These are phyloP conservation scores for Malthinus flaveolus DNA, from an alignment of 2,888 invertebrate species.

Conservation along the genomic window DNA sequence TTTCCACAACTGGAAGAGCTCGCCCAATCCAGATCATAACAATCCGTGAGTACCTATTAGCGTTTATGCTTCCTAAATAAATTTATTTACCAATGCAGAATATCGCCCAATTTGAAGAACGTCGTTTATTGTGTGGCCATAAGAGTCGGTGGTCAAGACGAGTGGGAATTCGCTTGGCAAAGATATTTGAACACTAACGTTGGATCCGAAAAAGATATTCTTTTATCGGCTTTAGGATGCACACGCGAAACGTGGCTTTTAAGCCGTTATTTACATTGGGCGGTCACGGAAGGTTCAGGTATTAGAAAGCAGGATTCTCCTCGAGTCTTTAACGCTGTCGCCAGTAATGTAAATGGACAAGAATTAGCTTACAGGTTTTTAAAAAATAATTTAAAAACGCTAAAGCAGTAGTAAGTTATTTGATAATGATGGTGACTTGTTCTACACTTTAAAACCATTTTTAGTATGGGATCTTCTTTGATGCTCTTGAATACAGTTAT, in stretches of 20 bases:
- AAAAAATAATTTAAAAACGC: conserved; percentile 72
- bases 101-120: conserved; percentile 80
- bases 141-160: conserved; percentile 76
- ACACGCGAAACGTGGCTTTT: conserved; percentile 82
- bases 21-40: conserved; percentile 70
- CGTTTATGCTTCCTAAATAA: neutral
- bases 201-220: conserved; percentile 78
- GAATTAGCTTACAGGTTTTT: conserved; percentile 81
- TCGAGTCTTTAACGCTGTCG: conserved; percentile 76
- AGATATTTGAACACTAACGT: conserved; percentile 75
- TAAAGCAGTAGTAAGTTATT: conserved; percentile 71
- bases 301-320: conserved; percentile 83
- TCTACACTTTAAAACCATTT: conserved; percentile 35
- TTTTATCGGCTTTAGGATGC: conserved; percentile 80
- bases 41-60: conserved; percentile 68
- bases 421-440: neutral
- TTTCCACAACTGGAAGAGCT: conserved; percentile 76
- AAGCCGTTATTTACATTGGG: conserved; percentile 74
- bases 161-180: conserved; percentile 90
- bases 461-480: conserved; percentile 73
- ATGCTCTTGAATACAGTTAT: conserved; percentile 72
- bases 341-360: conserved; percentile 76
- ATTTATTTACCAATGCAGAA: conserved; percentile 57
- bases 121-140: conserved; percentile 89
- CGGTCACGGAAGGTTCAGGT: conserved; percentile 71